Percentiles rank a stretch among this genome's conserved stretches.
Evolutionary conservation across 2,113 vertebrate genomes (phyloP).

Genomic region (Desmodus rotundus): DNA sequence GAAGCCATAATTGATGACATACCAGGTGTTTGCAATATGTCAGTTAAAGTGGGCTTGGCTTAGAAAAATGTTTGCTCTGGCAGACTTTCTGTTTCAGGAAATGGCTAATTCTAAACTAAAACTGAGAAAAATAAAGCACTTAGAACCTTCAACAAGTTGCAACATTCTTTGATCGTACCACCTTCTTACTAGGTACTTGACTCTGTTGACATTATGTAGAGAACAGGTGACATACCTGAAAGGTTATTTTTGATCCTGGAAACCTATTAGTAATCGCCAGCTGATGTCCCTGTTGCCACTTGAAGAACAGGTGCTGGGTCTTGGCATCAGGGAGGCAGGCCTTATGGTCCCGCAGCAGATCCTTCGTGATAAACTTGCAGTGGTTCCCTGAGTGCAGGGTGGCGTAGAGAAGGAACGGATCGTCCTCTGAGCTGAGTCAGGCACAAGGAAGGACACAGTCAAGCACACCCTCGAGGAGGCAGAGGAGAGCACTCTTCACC

Average conservation of each 20-base stretch:
- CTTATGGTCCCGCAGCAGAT: slow-evolving; percentile 97
- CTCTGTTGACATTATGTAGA: background rate
- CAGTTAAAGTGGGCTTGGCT: background rate
- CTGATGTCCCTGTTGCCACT: slow-evolving; percentile 98
- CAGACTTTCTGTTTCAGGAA: slow-evolving; percentile 29
- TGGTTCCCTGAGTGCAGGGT: slow-evolving; percentile 91
- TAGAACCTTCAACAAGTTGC: background rate
- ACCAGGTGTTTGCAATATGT: background rate
- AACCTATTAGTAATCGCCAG: slow-evolving; percentile 74
- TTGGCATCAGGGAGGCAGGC: slow-evolving; percentile 85
- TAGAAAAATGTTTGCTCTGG: background rate
- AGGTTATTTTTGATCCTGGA: slow-evolving; percentile 75
- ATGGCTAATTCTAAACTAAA: slow-evolving; percentile 17
- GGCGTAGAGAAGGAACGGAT: slow-evolving; percentile 94
- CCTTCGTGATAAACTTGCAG: slow-evolving; percentile 91
- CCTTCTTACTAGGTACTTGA: background rate
- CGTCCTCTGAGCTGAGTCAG: slow-evolving; percentile 90
- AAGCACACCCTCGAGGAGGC: background rate
- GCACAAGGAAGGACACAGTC: slow-evolving; percentile 49
- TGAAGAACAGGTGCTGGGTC: slow-evolving; percentile 90
- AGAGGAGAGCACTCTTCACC: background rate
- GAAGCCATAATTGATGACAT: background rate
- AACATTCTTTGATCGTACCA: background rate
- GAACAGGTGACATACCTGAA: slow-evolving; percentile 85
- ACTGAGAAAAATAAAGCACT: slow-evolving; percentile 5